Conservation (phyloP, 2,797 vertebrate genomes). For the Ibycter americanus region DNA sequence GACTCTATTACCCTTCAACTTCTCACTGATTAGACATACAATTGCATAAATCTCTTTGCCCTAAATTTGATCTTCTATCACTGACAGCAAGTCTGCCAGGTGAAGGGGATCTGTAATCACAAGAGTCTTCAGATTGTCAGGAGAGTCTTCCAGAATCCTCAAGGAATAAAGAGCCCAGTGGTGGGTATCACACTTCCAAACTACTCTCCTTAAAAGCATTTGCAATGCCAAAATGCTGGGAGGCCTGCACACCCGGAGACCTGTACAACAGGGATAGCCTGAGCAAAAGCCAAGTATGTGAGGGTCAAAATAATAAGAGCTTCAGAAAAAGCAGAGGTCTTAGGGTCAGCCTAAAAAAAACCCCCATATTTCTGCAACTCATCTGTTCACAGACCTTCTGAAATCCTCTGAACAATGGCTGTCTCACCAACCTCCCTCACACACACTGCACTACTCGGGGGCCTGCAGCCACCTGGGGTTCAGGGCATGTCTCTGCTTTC, state of each 20-base stretch:
- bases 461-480: too few species aligned
- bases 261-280: rapidly evolving
- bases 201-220: background rate
- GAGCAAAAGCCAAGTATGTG: background rate
- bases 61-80: background rate
- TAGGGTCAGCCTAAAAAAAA: background rate
- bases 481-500: background rate
- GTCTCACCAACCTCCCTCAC: background rate
- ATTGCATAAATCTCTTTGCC: background rate
- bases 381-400: background rate
- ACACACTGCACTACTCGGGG: rapidly evolving
- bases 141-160: background rate
- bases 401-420: too few species aligned
- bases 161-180: background rate
- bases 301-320: background rate
- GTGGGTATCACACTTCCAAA: background rate
- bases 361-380: background rate
- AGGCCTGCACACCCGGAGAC: background rate
- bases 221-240: background rate
- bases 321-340: background rate
- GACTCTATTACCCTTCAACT: background rate
- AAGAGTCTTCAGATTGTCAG: background rate
- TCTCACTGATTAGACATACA: background rate
- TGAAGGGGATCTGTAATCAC: background rate
- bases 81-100: background rate